Evolutionary conservation across 2,113 vertebrate species (phyloP).

Genomic region (Pagrus major): DNA sequence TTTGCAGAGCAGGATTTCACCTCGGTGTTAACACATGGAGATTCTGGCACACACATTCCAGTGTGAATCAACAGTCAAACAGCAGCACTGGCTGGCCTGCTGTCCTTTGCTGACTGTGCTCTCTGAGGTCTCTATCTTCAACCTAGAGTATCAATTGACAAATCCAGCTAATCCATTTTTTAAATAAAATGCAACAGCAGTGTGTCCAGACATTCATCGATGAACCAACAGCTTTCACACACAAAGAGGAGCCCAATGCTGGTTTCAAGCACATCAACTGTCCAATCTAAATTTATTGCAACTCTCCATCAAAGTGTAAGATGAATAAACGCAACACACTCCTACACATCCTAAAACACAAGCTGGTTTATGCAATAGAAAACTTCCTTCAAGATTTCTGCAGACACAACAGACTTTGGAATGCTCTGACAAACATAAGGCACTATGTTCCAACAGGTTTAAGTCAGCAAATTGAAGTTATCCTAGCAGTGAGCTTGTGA

Average conservation of each 20-base stretch:
- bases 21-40: slow-evolving; percentile 50
- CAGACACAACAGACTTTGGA: background rate
- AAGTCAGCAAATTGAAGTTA: background rate
- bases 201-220: background rate
- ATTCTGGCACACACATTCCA: slow-evolving; percentile 31
- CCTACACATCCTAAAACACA: background rate
- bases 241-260: background rate
- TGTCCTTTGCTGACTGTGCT: background rate
- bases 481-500: background rate
- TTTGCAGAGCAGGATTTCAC: slow-evolving; percentile 47
- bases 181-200: background rate
- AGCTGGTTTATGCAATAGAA: background rate
- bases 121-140: slow-evolving; percentile 14
- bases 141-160: background rate
- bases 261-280: background rate
- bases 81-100: slow-evolving; percentile 13
- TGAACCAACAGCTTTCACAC: background rate
- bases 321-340: background rate
- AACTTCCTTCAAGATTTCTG: background rate
- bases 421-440: background rate
- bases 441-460: background rate
- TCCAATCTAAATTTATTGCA: background rate
- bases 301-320: background rate
- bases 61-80: slow-evolving; percentile 57
- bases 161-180: background rate